Base-by-base conservation (phyloP, 2,113 vertebrate genomes). In the human region DNA sequence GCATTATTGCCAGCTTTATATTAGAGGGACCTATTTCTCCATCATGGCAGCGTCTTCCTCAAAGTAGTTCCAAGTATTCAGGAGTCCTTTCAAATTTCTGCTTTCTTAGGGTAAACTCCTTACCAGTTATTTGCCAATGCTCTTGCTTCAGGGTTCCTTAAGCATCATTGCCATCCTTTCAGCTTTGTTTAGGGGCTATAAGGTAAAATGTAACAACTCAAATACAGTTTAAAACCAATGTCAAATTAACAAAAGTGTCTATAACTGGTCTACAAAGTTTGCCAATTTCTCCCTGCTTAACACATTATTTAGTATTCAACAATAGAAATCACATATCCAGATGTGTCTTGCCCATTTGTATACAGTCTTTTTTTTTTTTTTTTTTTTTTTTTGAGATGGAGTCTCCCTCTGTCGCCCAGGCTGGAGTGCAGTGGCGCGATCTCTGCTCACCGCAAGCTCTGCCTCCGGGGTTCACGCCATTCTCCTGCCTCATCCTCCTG, bases 161-260 rank as follows among this genome's bases (percentile, higher is more conserved):
- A 59, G 61, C 30, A 50, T 50, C n/a, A 48, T 40, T 6, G 30
- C 30, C 23, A 68, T 61, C 16, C 48, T 79, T 75, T 93, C 16
- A 61, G 30, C 38, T 68, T 96, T 78, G 50, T 85, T 84, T 85
- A 66, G 75, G 13, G 20, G 2, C 66, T 38, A 43, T 40, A 75
- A 89, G 25, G 61, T 73, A 61, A 94, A 95, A 83, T 38, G 66
- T 59, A 48, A 45, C 12, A 88, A 40, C 13, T 90, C n/a, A 27
- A n/a, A 50, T 86, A 86, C 25, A n/a, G 61, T 84, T 81, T 95
- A 59, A 66, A 92, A 86, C 27, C 23, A 94, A 79, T 52, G 48
- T 25, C 84, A 92, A 83, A 76, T 82, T 40, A 96, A 89, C 17
- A 40, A 96, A 30, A 82, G 17, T 87, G 35, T 88, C 50, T 80